Base-by-base conservation (phyloP, 2,797 vertebrate species). In the Cuculus canorus region DNA sequence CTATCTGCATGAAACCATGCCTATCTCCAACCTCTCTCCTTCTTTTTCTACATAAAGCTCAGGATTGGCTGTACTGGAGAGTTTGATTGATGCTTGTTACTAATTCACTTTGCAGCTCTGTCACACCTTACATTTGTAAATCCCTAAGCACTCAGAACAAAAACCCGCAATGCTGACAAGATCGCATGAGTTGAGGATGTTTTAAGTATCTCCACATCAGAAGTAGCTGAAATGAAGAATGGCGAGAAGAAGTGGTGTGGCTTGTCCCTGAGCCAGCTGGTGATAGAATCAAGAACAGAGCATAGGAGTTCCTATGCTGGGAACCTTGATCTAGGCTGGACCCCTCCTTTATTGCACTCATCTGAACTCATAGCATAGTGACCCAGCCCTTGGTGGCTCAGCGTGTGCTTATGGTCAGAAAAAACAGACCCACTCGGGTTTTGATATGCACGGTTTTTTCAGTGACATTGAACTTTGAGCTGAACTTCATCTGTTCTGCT, bases 381-480 rank as follows among this genome's bases (percentile, higher is more conserved):
- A 18, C 17, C n/a, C 22, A 71, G 53, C 32, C 4, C 1, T 6
- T 28, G 25, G 63, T 27, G 33, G 50, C 61, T 91, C 92, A 66
- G 35, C n/a, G 8, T 4, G 2, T 7, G 65, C 10, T 60, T 39
- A 21, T 9, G 21, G n/a, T 30, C 70, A 69, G 22, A 52, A 60
- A 68, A 77, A 70, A 6, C 54, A 57, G 28, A 30, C 54, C 19
- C 0, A 0, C 16, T 75, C 76, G 66, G 59, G 2, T 60, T 81
- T 88, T 57, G 41, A 39, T 39, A 19, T 48, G 70, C 57, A 17
- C n/a, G 7, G 0, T 12, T 59, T 86, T 84, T 86, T 48, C 68
- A 59, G 1, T 68, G 88, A 88, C 87, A 66, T 61, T 95, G 95
- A 94, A 88, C 86, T 93, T 87, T 60, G 76, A 83, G 47, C 76